Percentiles rank a stretch among this genome's conserved stretches.
Evolutionary conservation across 2,113 vertebrate species (phyloP).

Genomic region (Strigops habroptila): DNA sequence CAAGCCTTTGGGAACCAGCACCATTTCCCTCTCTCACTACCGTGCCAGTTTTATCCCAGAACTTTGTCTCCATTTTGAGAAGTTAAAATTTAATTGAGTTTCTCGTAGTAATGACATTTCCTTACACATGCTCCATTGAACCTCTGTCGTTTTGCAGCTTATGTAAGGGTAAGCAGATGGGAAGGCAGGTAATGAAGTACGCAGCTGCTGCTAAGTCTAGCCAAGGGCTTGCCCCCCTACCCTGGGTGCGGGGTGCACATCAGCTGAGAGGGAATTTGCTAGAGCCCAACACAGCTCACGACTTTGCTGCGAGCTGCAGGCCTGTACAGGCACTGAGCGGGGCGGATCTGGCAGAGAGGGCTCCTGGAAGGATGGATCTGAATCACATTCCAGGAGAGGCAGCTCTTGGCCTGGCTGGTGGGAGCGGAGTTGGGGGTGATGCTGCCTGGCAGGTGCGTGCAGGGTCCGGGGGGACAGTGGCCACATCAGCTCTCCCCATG

Average conservation of each 20-base stretch:
- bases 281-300: not conserved
- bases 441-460: not conserved
- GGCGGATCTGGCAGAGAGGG: not conserved
- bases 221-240: not conserved
- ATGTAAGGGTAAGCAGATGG: conserved; percentile 11
- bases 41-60: not conserved
- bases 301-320: not conserved
- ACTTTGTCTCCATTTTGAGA: not conserved
- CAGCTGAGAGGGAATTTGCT: not conserved
- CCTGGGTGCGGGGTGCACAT: not conserved
- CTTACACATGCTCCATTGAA: conserved; percentile 3
- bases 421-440: not conserved
- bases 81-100: conserved; percentile 36
- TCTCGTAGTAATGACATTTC: not conserved
- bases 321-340: not conserved
- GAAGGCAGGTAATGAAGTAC: not conserved
- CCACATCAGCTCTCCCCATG: not conserved
- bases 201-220: not conserved
- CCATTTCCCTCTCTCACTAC: not conserved
- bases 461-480: not conserved
- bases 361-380: not conserved
- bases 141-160: not conserved
- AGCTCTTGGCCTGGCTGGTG: fast-evolving
- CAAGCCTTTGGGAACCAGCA: not conserved
- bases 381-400: not conserved